phyloP scores from a whole-genome alignment of 2,888 invertebrate species.

The Allophyes oxyacanthae region DNA sequence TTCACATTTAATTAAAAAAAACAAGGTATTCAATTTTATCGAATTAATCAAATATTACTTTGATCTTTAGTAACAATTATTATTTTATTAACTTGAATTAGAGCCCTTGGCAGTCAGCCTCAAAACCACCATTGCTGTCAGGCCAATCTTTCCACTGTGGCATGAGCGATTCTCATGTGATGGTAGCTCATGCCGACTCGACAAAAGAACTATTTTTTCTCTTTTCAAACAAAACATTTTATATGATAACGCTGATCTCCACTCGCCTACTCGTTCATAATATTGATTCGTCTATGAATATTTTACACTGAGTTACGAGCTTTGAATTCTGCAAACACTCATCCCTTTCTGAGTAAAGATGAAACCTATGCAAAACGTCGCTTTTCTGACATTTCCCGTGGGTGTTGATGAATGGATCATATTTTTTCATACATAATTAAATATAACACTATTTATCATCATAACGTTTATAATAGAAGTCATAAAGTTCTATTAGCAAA shows the following conservation, averaged over 20 bases:
- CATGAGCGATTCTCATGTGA: too few relatives aligned
- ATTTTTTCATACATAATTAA: constrained; percentile 6
- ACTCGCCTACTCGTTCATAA: constrained; percentile 3
- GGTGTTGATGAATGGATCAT: constrained; percentile 16
- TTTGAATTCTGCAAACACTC: constrained; percentile 8
- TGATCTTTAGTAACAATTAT: constrained; percentile 88
- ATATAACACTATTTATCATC: constrained; percentile 8
- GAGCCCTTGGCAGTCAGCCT: too few relatives aligned
- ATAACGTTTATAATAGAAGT: constrained; percentile 1
- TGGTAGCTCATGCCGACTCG: too few relatives aligned
- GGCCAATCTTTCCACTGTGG: too few relatives aligned
- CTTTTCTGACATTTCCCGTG: constrained; percentile 7
- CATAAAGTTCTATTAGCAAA: too few relatives aligned
- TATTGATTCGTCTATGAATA: constrained; percentile 12
- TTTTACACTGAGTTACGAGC: constrained; percentile 4
- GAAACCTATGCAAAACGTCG: constrained; percentile 13
- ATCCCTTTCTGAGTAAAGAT: constrained; percentile 8
- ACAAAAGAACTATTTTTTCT: too few relatives aligned
- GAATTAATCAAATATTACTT: constrained; percentile 89
- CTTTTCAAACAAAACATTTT: too few relatives aligned
- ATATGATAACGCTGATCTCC: too few relatives aligned
- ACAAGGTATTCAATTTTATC: constrained; percentile 90
- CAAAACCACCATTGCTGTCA: too few relatives aligned
- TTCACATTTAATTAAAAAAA: constrained; percentile 88
- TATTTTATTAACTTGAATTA: constrained; percentile 92